phyloP scores from a whole-genome alignment of 2,797 vertebrate species.

The Syngnathus acus region DNA sequence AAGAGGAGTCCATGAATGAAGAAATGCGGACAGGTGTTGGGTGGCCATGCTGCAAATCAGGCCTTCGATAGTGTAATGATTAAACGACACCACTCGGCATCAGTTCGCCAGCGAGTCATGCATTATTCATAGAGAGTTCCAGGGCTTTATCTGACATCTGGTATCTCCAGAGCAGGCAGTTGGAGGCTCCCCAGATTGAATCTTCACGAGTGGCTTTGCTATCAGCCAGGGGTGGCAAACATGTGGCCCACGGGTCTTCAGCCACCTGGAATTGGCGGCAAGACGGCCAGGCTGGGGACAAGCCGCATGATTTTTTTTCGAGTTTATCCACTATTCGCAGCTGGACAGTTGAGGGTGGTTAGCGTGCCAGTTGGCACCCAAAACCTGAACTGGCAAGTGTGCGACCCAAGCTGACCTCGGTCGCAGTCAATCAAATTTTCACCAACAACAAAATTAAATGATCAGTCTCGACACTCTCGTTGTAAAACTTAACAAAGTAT shows the following conservation, averaged over 20 bases:
- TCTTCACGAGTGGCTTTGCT: background rate
- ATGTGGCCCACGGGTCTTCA: background rate
- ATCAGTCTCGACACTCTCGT: no score
- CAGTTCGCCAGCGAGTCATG: background rate
- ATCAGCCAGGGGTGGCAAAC: background rate
- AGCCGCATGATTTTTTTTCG: background rate
- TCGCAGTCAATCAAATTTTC: background rate
- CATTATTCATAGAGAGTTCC: background rate
- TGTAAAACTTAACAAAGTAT: no score
- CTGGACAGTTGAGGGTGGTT: background rate
- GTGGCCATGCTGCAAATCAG: background rate
- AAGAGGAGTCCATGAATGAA: background rate
- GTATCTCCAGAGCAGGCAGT: background rate
- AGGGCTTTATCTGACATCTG: conserved; percentile 1
- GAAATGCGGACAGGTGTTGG: background rate
- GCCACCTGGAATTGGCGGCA: background rate
- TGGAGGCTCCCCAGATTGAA: background rate
- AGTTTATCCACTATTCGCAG: background rate
- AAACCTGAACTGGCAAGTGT: background rate
- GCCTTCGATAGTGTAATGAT: background rate
- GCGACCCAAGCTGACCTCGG: background rate
- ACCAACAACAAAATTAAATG: no score
- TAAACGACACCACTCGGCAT: background rate
- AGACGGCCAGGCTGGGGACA: background rate
- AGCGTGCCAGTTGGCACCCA: background rate